Percentiles rank a stretch among this genome's conserved stretches.
These are phyloP conservation scores for Centropristis striata DNA, from an alignment of 2,113 vertebrate species.

Conservation along the genomic window DNA sequence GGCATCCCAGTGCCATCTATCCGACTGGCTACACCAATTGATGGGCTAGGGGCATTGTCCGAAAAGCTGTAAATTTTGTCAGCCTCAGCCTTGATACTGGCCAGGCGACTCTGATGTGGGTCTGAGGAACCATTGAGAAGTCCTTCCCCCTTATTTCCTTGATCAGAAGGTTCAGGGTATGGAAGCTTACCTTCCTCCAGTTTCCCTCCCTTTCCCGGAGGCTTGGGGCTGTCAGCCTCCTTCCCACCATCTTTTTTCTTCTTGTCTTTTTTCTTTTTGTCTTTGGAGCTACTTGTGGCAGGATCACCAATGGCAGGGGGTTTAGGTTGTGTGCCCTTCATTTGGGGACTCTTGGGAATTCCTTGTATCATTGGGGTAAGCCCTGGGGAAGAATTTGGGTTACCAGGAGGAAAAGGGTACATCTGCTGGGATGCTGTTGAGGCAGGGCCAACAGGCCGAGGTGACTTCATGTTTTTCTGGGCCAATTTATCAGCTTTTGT, in stretches of 20 bases:
- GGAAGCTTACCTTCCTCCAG: conserved; percentile 94
- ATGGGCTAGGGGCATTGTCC: conserved; percentile 97
- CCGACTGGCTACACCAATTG: conserved; percentile 92
- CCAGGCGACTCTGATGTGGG: conserved; percentile 95
- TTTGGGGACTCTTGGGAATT: conserved; percentile 95
- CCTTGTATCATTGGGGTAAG: conserved; percentile 92
- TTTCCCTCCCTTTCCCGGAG: conserved; percentile 90
- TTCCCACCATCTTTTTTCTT: conserved; percentile 94
- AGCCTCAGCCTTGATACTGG: conserved; percentile 97
- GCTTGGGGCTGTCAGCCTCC: conserved; percentile 94
- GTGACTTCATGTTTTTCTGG: conserved; percentile 94
- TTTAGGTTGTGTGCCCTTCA: conserved; percentile 96
- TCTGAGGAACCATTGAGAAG: conserved; percentile 95
- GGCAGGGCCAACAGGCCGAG: conserved; percentile 89
- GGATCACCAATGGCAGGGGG: conserved; percentile 93
- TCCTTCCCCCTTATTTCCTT: conserved; percentile 89
- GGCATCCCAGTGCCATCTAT: conserved; percentile 90
- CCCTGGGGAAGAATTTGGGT: conserved; percentile 88
- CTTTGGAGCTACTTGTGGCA: conserved; percentile 92
- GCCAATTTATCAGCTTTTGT: conserved; percentile 92
- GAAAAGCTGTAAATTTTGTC: conserved; percentile 99
- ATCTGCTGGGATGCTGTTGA: conserved; percentile 89
- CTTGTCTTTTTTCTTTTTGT: conserved; percentile 99
- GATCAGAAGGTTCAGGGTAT: conserved; percentile 90
- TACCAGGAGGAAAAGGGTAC: conserved; percentile 93